Percentiles rank a stretch among this genome's conserved stretches.
phyloP scores from a whole-genome alignment of 2,888 invertebrate species.

The Conops quadrifasciatus region DNA sequence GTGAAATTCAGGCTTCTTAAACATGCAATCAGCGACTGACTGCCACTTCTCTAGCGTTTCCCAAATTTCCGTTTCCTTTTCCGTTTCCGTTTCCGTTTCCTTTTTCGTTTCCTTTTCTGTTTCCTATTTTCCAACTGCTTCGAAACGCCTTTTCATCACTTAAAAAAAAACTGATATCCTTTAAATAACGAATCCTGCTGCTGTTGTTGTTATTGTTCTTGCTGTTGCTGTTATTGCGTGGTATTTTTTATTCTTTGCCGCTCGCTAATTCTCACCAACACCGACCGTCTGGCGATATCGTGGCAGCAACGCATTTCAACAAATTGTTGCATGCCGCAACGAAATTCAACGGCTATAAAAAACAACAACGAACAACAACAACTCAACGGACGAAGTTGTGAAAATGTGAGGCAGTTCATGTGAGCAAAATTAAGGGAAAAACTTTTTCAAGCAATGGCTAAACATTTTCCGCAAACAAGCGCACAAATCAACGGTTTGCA shows the following conservation, averaged over 20 bases:
- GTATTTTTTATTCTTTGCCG: not conserved
- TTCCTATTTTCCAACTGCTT: too few species aligned
- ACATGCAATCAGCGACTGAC: too few species aligned
- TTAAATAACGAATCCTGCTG: too few species aligned
- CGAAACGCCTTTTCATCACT: too few species aligned
- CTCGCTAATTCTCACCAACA: not conserved
- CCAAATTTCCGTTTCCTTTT: slow-evolving; percentile 10
- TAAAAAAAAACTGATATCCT: too few species aligned
- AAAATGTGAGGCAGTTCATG: not conserved
- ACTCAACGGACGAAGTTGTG: not conserved
- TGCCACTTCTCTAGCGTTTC: not conserved
- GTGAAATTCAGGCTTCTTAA: too few species aligned
- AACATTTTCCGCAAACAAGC: too few species aligned
- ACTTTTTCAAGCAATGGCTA: too few species aligned
- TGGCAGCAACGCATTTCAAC: not conserved
- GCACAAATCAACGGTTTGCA: too few species aligned
- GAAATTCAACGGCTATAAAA: not conserved
- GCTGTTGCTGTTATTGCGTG: not conserved
- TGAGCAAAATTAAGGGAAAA: not conserved
- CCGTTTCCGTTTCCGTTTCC: not conserved
- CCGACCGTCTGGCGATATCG: not conserved
- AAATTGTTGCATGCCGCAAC: slow-evolving; percentile 1
- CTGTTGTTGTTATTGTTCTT: too few species aligned
- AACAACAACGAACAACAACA: not conserved
- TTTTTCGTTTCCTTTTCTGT: not conserved